Percentiles rank a stretch among this genome's conserved stretches.
Conservation (phyloP, 1,140 invertebrate genomes). For the Solen grandis region DNA sequence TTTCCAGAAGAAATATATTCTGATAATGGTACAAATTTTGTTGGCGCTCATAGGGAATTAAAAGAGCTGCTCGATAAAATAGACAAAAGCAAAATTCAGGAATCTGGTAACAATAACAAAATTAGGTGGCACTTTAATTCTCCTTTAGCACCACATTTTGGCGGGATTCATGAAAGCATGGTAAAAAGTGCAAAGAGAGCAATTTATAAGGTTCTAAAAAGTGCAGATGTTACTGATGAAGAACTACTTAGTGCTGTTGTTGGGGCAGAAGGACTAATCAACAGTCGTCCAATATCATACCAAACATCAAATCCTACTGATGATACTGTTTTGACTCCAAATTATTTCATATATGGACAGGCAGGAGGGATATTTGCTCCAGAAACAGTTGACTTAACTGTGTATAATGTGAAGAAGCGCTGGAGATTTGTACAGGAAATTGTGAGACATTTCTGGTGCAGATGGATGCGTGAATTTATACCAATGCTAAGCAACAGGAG, state of each 20-base stretch:
- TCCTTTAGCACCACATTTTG: slow-evolving; percentile 65
- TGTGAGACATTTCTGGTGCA: slow-evolving; percentile 45
- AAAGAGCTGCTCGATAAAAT: neutral
- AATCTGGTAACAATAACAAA: slow-evolving; percentile 31
- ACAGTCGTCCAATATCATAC: no score
- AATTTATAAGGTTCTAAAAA: slow-evolving; percentile 1
- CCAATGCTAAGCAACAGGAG: slow-evolving; percentile 38
- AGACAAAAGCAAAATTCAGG: slow-evolving; percentile 22
- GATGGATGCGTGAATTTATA: no score
- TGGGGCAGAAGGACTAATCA: slow-evolving; percentile 33
- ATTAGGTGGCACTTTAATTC: slow-evolving; percentile 81
- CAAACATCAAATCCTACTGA: no score
- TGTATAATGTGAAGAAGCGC: neutral
- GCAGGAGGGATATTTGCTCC: slow-evolving; percentile 37
- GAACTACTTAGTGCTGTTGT: slow-evolving; percentile 31
- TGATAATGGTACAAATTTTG: slow-evolving; percentile 48
- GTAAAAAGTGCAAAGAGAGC: slow-evolving; percentile 75
- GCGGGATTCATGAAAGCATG: slow-evolving; percentile 74
- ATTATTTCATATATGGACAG: slow-evolving; percentile 42
- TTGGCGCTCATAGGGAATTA: slow-evolving; percentile 35
- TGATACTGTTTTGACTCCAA: slow-evolving; percentile 27
- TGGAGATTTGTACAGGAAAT: slow-evolving; percentile 46
- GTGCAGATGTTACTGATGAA: slow-evolving; percentile 27
- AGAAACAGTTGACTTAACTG: slow-evolving; percentile 4
- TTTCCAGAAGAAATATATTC: slow-evolving; percentile 27